Evolutionary conservation across 2,797 vertebrate species (phyloP), one percentile per base, ranked within the genome.

Genomic region (Phataginus tricuspis): DNA sequence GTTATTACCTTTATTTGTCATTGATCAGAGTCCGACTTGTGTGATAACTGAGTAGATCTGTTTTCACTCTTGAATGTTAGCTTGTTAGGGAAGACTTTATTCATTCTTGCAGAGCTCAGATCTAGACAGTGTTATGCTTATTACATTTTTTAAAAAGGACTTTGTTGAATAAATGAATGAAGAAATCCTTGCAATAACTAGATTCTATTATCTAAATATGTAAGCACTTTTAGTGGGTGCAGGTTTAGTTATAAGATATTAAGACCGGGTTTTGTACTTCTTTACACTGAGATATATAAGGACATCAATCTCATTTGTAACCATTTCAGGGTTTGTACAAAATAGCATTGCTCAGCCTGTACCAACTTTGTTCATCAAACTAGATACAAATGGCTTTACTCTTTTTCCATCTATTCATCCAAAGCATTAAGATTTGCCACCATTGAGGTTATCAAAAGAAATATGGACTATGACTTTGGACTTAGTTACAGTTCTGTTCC

Each of bases 161-260:
- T 78, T 74, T 39, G 34, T 68, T 88, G 72, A 85, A 37, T 57
- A 64, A 72, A 57, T 74, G 61, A 68, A 68, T 37, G 6, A 94
- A 74, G 39, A 45, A 61, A 71, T 72, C 19, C 29, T 78, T 78
- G 23, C 16, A 61, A 42, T 68, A 82, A 68, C 31, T 63, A 64
- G 27, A 72, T n/a, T 37, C 49, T n/a, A 7, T 89, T 85, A 84
- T 53, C 42, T 72, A 49, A 7, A 29, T 37, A 53, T 34, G 34
- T 79, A 34, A 90, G 77, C 39, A 90, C 80, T 87, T 94, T 94
- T 79, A 91, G 55, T 85, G 85, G 4, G 14, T 75, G 29, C 59
- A 72, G 66, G 66, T 84, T 95, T 84, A 75, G 16, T 57, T 84
- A 53, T 59, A 39, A 34, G 37, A 31, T 85, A 29, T 64, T 71